Percentiles rank a stretch among this genome's conserved stretches.
These are phyloP conservation scores for Helogale parvula DNA, from an alignment of 2,113 vertebrate species.

Conservation along the genomic window DNA sequence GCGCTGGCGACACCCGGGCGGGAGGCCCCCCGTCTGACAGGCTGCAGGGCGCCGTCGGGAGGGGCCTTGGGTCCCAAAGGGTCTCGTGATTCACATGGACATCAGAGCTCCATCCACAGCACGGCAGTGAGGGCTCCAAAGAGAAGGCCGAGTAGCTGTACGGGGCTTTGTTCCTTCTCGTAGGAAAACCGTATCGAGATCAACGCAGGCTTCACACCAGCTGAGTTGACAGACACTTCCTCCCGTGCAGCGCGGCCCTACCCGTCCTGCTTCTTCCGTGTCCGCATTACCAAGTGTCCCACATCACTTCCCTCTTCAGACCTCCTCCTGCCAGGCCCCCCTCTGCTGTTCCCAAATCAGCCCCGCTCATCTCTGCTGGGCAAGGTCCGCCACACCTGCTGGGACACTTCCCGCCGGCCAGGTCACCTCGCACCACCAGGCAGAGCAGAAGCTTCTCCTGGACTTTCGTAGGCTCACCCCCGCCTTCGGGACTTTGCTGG, in stretches of 20 bases:
- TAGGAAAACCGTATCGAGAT: background rate
- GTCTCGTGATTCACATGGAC: no score
- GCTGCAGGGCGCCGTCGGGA: fast-evolving
- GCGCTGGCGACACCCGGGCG: fast-evolving
- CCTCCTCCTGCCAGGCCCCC: background rate
- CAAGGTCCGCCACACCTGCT: no score
- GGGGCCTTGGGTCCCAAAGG: background rate
- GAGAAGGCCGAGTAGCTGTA: background rate
- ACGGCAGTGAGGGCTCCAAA: fast-evolving
- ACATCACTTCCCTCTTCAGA: background rate
- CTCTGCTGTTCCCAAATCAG: background rate
- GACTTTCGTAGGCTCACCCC: no score
- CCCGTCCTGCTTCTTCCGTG: no score
- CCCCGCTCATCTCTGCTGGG: background rate
- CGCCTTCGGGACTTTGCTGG: background rate
- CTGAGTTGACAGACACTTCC: background rate
- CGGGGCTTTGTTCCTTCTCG: fast-evolving
- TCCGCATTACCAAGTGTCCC: fast-evolving
- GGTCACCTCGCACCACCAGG: fast-evolving
- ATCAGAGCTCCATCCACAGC: background rate
- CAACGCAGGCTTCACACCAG: background rate
- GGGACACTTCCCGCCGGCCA: no score
- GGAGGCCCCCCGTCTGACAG: background rate
- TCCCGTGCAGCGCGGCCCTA: background rate
- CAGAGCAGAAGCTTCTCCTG: background rate